Conservation (phyloP, 2,888 invertebrate species). For the Meganola albula region DNA sequence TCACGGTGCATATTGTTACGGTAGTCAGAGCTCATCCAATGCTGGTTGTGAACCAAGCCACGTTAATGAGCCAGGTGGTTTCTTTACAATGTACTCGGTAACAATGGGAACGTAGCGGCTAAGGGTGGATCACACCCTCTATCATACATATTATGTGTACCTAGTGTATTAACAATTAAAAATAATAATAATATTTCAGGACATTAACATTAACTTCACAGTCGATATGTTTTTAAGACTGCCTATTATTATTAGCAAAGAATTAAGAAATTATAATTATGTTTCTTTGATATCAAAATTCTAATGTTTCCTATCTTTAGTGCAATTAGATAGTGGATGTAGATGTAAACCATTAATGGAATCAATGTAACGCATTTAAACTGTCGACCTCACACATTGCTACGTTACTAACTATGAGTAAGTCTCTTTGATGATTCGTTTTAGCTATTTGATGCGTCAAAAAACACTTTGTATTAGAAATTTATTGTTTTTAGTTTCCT, state of each 20-base stretch:
- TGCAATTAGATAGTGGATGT: constrained; percentile 25
- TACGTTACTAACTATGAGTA: too few species aligned
- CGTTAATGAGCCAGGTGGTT: constrained; percentile 71
- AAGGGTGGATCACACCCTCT: constrained; percentile 46
- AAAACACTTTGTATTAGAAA: constrained; percentile 14
- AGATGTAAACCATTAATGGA: constrained; percentile 26
- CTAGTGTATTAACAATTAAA: too few species aligned
- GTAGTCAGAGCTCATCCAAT: constrained; percentile 27
- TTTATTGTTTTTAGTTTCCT: too few species aligned
- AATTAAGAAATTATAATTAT: too few species aligned
- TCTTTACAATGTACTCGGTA: constrained; percentile 52
- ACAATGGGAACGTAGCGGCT: constrained; percentile 49
- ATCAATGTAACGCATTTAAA: constrained; percentile 12
- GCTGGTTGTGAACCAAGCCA: constrained; percentile 35
- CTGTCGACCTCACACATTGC: constrained; percentile 18
- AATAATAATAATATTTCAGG: too few species aligned
- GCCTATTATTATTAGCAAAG: too few species aligned
- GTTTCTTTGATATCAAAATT: too few species aligned
- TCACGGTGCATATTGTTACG: constrained; percentile 10
- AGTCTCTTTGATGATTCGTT: constrained; percentile 13
- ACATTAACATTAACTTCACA: too few species aligned
- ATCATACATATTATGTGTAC: too few species aligned
- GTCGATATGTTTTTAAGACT: too few species aligned
- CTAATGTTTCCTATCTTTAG: too few species aligned
- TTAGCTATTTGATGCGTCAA: constrained; percentile 18